Base-by-base conservation (phyloP, 92 coral and sea anemone species). In the Actinostola sp. region DNA sequence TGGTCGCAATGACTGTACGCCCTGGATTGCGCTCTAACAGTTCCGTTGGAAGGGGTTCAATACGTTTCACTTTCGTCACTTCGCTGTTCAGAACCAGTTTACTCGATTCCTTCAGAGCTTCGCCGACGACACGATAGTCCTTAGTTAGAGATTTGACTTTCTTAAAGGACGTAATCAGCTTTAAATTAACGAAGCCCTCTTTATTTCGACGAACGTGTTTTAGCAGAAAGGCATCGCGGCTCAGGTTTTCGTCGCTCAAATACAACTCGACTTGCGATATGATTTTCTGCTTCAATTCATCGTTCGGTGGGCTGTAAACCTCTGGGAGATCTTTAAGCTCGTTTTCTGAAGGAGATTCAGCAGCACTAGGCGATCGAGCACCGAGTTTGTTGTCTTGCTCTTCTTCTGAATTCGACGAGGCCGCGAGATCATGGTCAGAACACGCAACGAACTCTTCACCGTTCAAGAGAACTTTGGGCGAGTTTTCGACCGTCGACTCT, bases 201-300 rank as follows among this genome's bases (percentile, higher is more conserved):
- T 92, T 95, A 83, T 95, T 92, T 6, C 99, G 94, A 21, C 99
- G 94, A 25, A 95, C 99, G 71, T 95, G 99, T 63, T 95, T 95
- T 65, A 95, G 83, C 4, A 95, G 84, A 44, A 95, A 95, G 33
- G 99, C 99, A 79, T 95, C 99, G 50, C 89, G 88, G 4, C 95
- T 84, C 67, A 95, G 70, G 45, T 92, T 92, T 33, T 92, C 97
- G 54, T 92, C 93, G 78, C 99, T 81, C 77, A 95, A 67, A 76
- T 95, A 95, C 66, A 82, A 71, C 92, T 95, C 99, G n/a, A 95
- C 99, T 66, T 95, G 99, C 13, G 80, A 45, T 9, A 78, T 78
- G 23, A 95, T 95, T 74, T 83, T 95, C 82, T 76, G 85, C 45
- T 82, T 83, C 21, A 86, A 58, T 53, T 95, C 99, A 7, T 83